Conservation (phyloP, 2,888 invertebrate species). For the Parapristionchus giblindavisi region DNA sequence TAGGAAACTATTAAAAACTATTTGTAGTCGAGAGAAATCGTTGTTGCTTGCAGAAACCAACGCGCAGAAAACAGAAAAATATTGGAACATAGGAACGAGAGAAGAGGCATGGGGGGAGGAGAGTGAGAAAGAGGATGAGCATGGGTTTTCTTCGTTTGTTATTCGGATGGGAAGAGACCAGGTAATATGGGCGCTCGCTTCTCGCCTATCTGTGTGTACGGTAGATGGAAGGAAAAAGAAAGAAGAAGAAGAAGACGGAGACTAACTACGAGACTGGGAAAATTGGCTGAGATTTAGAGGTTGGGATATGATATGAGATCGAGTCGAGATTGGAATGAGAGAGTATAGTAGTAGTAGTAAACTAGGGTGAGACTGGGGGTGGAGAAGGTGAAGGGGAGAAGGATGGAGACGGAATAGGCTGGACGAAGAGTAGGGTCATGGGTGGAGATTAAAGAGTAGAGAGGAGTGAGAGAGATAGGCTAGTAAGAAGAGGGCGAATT, state of each 20-base stretch:
- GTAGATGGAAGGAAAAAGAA: background rate
- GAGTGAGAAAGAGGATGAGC: no score
- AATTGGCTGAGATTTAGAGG: no score
- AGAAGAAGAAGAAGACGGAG: background rate
- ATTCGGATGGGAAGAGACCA: no score
- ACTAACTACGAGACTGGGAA: background rate
- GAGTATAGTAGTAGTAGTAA: background rate
- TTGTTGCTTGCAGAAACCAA: no score
- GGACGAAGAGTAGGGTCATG: background rate
- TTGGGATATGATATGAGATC: no score
- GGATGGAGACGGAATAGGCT: background rate
- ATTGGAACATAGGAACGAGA: no score
- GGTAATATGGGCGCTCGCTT: conserved; percentile 34
- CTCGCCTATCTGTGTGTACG: background rate
- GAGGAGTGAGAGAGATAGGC: background rate
- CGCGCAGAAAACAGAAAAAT: no score
- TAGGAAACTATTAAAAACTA: no score
- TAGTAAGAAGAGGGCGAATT: background rate
- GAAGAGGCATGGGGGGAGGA: no score
- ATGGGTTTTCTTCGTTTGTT: no score
- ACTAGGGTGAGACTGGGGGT: background rate
- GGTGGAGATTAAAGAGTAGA: background rate
- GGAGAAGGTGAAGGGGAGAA: background rate
- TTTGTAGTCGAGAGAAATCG: no score
- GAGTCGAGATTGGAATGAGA: no score